phyloP scores from a whole-genome alignment of 2,888 invertebrate species.

The Siphlonurus alternatus region DNA sequence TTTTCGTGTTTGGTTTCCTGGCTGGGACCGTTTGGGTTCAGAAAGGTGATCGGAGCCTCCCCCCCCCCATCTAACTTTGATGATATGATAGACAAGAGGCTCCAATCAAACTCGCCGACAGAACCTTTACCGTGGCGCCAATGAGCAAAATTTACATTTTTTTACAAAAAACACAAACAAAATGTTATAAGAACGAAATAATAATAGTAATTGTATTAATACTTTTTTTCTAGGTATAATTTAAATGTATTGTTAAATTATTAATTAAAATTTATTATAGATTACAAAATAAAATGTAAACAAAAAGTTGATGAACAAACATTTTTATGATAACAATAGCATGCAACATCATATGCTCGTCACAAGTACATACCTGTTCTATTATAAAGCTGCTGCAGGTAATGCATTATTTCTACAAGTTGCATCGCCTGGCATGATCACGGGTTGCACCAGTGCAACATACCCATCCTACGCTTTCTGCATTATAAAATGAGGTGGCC shows the following conservation, averaged over 20 bases:
- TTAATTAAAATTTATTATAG: neutral
- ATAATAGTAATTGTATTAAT: too few relatives aligned
- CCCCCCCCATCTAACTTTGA: too few relatives aligned
- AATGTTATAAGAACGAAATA: too few relatives aligned
- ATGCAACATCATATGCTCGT: neutral
- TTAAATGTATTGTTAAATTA: neutral
- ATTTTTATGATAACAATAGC: neutral
- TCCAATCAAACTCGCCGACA: too few relatives aligned
- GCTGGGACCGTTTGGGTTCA: too few relatives aligned
- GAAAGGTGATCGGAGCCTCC: too few relatives aligned
- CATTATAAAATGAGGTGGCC: neutral
- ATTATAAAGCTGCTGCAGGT: neutral
- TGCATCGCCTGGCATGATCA: neutral
- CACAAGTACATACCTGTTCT: neutral
- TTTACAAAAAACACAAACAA: too few relatives aligned
- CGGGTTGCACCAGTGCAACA: neutral
- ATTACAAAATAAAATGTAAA: neutral
- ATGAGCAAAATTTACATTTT: neutral
- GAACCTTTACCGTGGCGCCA: too few relatives aligned
- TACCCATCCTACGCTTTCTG: neutral
- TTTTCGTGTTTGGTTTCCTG: too few relatives aligned
- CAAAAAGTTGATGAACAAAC: neutral
- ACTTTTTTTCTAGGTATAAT: neutral
- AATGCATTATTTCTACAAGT: too few relatives aligned
- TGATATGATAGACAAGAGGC: too few relatives aligned